Base-by-base conservation (phyloP, 1,140 invertebrate genomes). In the Penaeus indicus region DNA sequence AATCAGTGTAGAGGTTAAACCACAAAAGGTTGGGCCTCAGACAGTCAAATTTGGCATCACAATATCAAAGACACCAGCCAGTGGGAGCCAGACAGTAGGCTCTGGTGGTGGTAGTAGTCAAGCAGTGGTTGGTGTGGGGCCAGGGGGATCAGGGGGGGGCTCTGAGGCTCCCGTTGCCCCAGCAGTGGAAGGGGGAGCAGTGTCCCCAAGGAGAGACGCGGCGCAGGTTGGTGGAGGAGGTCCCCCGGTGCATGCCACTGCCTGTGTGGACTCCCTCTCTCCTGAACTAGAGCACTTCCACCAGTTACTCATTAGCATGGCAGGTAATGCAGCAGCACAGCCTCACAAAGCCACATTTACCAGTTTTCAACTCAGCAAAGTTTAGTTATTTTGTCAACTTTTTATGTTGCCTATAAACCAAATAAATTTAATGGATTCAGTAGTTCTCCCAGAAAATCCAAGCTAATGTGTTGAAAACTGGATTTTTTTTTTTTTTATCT, bases 281-380 rank as follows among this genome's bases (percentile, higher is more conserved):
- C 93, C 92, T 91, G 94, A 94, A 93, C 93, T 94, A 92, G 94
- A 93, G 85, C 93, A 94, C 92, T 94, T 94, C 92, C 94, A 94
- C 91, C 92, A 94, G 91, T 91, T 94, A 88, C 92, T 94, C 89
- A 92, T 93, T 91, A 93, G 94, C 87, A 94, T 94, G 93, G 93
- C 91, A 89, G 88, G 88, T 89, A 89, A 89, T 85, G 88, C 88
- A 89, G 72, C 88, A 78, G 63, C 83, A 89, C 88, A 89, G 54
- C 61, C 85, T 83, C 85, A 89, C 89, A 89, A 89, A 89, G 88
- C 88, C 88, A 89, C 83, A 79, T 54, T 81, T 62, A 25, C 32
- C 88, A 85, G 61, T 85, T 89, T 89, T 63, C 88, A 85, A 85
- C 83, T 81, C 83, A 61, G 42, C 19, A 54, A 54, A 72, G n/a